Evolutionary conservation across 2,888 invertebrate genomes (phyloP), one percentile per base, ranked within the genome.

Genomic region (Piscicola geometra): DNA sequence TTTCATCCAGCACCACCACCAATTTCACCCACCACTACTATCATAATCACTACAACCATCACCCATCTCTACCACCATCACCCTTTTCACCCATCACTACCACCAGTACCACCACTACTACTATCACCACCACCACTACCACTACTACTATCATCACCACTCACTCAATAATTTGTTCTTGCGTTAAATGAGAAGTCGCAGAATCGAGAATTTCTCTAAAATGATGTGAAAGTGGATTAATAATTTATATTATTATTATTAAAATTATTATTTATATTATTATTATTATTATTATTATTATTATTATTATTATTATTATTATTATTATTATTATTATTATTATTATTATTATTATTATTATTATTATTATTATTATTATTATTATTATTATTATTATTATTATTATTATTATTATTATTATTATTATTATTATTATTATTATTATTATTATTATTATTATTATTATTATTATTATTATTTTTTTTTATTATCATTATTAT

Each of bases 301-400:
- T 56, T 25, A 56, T 56, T 25, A 56, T 56, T 25, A 56, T 56
- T 25, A 56, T 56, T 25, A 56, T 56, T 25, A 56, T 56, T 25
- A 56, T 56, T 25, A 56, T 56, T 25, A 56, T 56, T 25, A 56
- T 56, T 25, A 56, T 56, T 25, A 56, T 56, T 25, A 56, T 56
- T 25, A 56, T 56, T 25, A 56, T 56, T 25, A 56, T 56, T 25
- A 56, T 56, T 25, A 56, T 56, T 25, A 56, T 56, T 25, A 56
- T 56, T 25, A 56, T 56, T 25, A 56, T 56, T 25, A 56, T 56
- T 25, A 56, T 56, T 25, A 56, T 56, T 25, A 56, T 56, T 25
- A 56, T 56, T 56, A 56, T 56, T 56, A 56, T 56, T 56, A 56
- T 56, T 56, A 56, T 56, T 56, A 56, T 56, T 56, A 56, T 56